phyloP scores from a whole-genome alignment of 2,797 vertebrate genomes.

The Aldrovandia affinis region DNA sequence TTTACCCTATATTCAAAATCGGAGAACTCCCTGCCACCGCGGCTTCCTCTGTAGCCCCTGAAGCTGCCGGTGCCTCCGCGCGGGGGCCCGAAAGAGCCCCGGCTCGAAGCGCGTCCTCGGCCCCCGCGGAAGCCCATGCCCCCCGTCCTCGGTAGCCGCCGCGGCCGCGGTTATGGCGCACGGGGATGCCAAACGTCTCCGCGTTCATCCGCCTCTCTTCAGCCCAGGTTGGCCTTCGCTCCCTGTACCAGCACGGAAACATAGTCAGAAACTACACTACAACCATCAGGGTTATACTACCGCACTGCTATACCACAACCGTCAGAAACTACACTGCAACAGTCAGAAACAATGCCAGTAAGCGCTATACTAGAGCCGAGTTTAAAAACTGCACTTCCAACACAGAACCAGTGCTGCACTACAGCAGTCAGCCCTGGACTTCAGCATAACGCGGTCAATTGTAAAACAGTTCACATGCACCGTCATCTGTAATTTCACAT shows the following conservation, averaged over 20 bases:
- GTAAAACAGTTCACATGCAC: not conserved
- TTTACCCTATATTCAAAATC: slow-evolving; percentile 96
- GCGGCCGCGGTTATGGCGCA: slow-evolving; percentile 87
- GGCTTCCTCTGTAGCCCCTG: slow-evolving; percentile 86
- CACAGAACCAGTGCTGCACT: no score
- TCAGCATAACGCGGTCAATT: no score
- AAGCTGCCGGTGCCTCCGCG: slow-evolving; percentile 74
- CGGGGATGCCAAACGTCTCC: slow-evolving; percentile 93
- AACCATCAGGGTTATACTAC: not conserved
- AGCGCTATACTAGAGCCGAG: no score
- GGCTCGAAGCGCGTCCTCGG: slow-evolving; percentile 77
- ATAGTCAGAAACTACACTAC: not conserved
- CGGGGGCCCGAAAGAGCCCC: slow-evolving; percentile 77
- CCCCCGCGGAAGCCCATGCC: slow-evolving; percentile 87
- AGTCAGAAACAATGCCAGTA: no score
- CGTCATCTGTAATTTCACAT: not conserved
- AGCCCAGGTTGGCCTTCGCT: slow-evolving; percentile 92
- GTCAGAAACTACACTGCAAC: slow-evolving; percentile 16
- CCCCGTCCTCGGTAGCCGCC: slow-evolving; percentile 88
- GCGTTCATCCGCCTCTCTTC: slow-evolving; percentile 94
- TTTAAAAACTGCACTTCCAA: no score
- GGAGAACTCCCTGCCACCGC: slow-evolving; percentile 90
- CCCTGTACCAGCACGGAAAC: slow-evolving; percentile 66
- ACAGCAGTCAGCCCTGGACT: no score
- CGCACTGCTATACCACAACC: slow-evolving; percentile 24